Evolutionary conservation across 2,797 vertebrate species (phyloP), one percentile per base, ranked within the genome.

Genomic region (Oreochromis mossambicus): DNA sequence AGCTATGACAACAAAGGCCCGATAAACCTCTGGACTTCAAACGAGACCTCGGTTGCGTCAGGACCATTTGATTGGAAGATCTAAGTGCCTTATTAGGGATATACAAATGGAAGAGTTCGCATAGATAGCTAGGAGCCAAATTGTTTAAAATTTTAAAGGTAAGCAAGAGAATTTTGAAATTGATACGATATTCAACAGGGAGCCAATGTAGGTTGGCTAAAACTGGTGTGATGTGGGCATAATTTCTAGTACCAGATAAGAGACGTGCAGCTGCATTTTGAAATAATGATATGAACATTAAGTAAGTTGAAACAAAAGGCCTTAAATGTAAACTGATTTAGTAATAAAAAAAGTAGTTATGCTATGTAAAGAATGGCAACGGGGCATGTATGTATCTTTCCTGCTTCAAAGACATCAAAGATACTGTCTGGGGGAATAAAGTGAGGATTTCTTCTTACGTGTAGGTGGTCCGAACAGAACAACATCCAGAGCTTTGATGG

Each of bases 401-500:
- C 43, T 12, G 26, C 14, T 29, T 48, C 24, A 19, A 73, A 48
- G 68, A 29, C 24, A 19, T 63, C 19, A 63, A 36, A n/a, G 58
- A 36, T 63, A 63, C 19, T 63, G 58, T 63, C 32, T 63, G 36
- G n/a, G 12, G 48, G 10, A 41, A 41, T 55, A 14, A 21, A 7
- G 56, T 11, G 7, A 82, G 43, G 24, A 56, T 29, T 46, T 63
- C 12, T 66, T 80, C 98, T 96, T 96, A 99, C 98, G 97, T 94
- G 97, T 97, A 5, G 97, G 97, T 17, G 99, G 97, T 93, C 99
- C 99, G 94, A 99, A 99, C 82, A 99, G 95, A 87, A 99, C 99
- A 8, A 98, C 99, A 88, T 99, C 99, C 92, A 99, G 93, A 34
- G 99, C 98, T 96, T 99, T 99, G 82, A 99, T 98, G 83, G 97